A percentile compares a stretch with the other conserved stretches of the same genome.
These are phyloP conservation scores for Eupsilia transversa DNA, from an alignment of 2,888 invertebrate species.

Conservation along the genomic window DNA sequence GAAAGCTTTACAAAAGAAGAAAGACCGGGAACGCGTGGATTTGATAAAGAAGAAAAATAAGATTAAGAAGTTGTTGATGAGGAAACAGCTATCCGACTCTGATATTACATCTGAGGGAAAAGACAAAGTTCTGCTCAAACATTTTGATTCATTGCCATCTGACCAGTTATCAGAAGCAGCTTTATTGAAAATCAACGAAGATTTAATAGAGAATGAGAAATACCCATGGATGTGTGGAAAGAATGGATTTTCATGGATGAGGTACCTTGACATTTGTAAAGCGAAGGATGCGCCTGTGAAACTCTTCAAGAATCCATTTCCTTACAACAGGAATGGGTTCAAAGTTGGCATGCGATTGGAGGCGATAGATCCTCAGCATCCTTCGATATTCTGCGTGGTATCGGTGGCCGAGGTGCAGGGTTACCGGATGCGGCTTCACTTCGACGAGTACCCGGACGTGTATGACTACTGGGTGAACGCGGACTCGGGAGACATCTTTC, in stretches of 20 bases:
- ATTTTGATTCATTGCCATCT: conserved; percentile 75
- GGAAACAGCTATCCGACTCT: conserved; percentile 82
- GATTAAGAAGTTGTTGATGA: conserved; percentile 84
- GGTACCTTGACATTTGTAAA: conserved; percentile 93
- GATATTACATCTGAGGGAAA: conserved; percentile 75
- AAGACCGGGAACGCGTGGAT: conserved; percentile 83
- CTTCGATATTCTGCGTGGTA: conserved; percentile 96
- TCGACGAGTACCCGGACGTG: conserved; percentile 97
- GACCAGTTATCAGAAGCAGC: conserved; percentile 77
- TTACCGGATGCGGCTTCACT: conserved; percentile 96
- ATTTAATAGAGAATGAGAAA: conserved; percentile 84
- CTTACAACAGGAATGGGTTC: conserved; percentile 94
- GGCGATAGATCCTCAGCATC: conserved; percentile 98
- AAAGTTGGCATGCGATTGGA: conserved; percentile 97
- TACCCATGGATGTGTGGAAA: conserved; percentile 93
- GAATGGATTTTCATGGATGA: conserved; percentile 94
- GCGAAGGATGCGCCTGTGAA: conserved; percentile 94
- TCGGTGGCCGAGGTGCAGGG: conserved; percentile 96
- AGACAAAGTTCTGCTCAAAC: conserved; percentile 75
- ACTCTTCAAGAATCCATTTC: conserved; percentile 95
- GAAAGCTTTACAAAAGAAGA: conserved; percentile 82
- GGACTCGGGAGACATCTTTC: conserved; percentile 97
- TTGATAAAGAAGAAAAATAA: conserved; percentile 84
- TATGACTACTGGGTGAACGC: conserved; percentile 98
- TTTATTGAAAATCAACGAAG: conserved; percentile 80